Evolutionary conservation across 2,113 vertebrate species (phyloP).

Genomic region (Percopsis transmontana): DNA sequence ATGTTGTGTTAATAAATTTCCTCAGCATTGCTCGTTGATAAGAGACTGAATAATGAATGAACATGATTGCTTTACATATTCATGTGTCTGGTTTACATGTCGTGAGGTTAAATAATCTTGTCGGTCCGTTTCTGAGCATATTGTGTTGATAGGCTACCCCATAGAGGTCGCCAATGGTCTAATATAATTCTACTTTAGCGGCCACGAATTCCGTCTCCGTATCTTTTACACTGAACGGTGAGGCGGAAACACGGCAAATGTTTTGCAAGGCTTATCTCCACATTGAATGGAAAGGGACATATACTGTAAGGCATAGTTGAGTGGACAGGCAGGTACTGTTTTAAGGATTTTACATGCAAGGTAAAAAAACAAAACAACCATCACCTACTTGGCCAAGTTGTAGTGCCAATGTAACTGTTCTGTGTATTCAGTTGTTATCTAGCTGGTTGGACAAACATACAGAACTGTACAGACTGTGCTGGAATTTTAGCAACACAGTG

Average conservation of each 20-base stretch:
- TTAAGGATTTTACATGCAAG: not conserved
- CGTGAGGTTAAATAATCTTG: too few relatives aligned
- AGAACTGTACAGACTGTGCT: too few relatives aligned
- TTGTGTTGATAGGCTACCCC: not conserved
- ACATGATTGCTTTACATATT: too few relatives aligned
- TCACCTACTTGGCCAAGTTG: constrained; percentile 2
- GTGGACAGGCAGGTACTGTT: not conserved
- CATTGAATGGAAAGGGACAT: constrained; percentile 11
- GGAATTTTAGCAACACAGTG: too few relatives aligned
- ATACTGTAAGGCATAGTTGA: not conserved
- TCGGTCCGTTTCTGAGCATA: not conserved
- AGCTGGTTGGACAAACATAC: not conserved
- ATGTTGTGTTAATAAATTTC: not conserved
- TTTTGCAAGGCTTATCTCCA: constrained; percentile 12
- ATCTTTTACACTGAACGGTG: too few relatives aligned
- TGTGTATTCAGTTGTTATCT: not conserved
- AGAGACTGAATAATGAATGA: not conserved
- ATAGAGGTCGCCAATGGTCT: too few relatives aligned
- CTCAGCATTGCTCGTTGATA: not conserved
- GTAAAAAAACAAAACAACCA: not conserved
- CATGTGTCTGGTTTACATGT: too few relatives aligned
- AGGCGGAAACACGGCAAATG: too few relatives aligned
- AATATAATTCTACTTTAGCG: too few relatives aligned
- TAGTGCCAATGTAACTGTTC: not conserved
- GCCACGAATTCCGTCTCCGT: too few relatives aligned